Percentiles rank a stretch among this genome's conserved stretches.
Evolutionary conservation across 2,888 invertebrate species (phyloP).

Genomic region (Melolontha melolontha): DNA sequence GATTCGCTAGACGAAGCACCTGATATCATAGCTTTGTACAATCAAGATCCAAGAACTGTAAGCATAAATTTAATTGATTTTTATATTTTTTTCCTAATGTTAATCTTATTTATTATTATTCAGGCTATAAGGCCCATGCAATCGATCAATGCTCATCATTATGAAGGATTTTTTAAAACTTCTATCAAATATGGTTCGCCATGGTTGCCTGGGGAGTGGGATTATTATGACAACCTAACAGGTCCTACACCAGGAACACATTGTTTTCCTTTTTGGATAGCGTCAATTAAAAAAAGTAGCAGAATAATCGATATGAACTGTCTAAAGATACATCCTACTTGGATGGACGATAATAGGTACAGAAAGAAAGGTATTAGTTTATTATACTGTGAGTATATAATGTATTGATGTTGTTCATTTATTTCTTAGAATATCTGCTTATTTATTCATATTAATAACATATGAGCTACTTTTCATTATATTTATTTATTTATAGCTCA

Average conservation of each 20-base stretch:
- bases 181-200: constrained; percentile 70
- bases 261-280: constrained; percentile 80
- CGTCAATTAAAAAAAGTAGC: constrained; percentile 71
- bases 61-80: not conserved
- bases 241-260: constrained; percentile 65
- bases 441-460: too few relatives aligned
- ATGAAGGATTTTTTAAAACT: constrained; percentile 68
- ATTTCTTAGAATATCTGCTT: not conserved
- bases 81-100: not conserved
- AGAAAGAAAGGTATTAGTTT: constrained; percentile 59
- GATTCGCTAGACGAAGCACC: constrained; percentile 56
- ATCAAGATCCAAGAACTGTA: constrained; percentile 55
- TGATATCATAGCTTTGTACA: constrained; percentile 60
- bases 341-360: constrained; percentile 80
- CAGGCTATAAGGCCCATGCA: constrained; percentile 25
- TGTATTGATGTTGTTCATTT: constrained; percentile 5
- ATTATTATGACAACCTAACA: constrained; percentile 60
- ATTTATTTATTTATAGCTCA: too few relatives aligned
- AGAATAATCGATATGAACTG: constrained; percentile 75
- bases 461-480: too few relatives aligned
- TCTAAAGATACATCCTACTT: constrained; percentile 83
- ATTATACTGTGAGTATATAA: constrained; percentile 57
- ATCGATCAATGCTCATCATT: constrained; percentile 47
- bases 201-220: constrained; percentile 73
- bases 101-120: not conserved